A percentile compares a stretch with the other conserved stretches of the same genome.
These are phyloP conservation scores for Subacronicta megacephala DNA, from an alignment of 2,888 invertebrate species.

Conservation along the genomic window DNA sequence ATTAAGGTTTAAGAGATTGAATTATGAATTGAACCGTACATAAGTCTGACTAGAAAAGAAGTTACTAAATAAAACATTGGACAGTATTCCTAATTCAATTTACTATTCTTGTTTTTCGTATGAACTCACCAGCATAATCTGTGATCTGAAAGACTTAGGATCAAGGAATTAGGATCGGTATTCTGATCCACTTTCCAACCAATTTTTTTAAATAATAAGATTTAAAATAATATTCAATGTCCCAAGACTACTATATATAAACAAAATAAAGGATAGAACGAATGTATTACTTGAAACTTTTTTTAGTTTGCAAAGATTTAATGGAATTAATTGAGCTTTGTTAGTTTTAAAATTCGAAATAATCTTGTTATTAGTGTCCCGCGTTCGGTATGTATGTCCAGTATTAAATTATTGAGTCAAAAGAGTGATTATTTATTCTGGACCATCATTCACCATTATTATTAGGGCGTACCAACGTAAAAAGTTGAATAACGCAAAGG, in stretches of 20 bases:
- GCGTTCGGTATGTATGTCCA: constrained; percentile 41
- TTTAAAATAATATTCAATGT: no score
- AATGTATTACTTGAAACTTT: constrained; percentile 22
- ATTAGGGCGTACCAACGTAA: constrained; percentile 44
- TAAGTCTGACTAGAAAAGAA: constrained; percentile 13
- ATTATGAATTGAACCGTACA: constrained; percentile 38
- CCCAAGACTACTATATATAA: no score
- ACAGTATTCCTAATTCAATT: constrained; percentile 13
- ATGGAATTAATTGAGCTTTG: constrained; percentile 30
- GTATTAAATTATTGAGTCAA: constrained; percentile 46
- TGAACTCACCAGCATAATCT: constrained; percentile 27
- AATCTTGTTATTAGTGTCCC: constrained; percentile 36
- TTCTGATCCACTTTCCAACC: no score
- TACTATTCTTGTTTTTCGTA: constrained; percentile 28
- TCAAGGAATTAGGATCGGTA: no score
- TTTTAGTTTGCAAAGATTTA: constrained; percentile 37
- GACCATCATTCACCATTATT: no score
- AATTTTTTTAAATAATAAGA: no score
- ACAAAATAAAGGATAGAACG: no score
- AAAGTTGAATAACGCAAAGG: constrained; percentile 35
- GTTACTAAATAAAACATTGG: constrained; percentile 25
- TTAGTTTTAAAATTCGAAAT: constrained; percentile 38
- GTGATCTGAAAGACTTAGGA: constrained; percentile 31
- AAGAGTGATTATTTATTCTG: constrained; percentile 47
- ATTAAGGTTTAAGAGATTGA: constrained; percentile 35